Conservation (phyloP, 2,888 invertebrate species). For the Diplolepis rosae region DNA sequence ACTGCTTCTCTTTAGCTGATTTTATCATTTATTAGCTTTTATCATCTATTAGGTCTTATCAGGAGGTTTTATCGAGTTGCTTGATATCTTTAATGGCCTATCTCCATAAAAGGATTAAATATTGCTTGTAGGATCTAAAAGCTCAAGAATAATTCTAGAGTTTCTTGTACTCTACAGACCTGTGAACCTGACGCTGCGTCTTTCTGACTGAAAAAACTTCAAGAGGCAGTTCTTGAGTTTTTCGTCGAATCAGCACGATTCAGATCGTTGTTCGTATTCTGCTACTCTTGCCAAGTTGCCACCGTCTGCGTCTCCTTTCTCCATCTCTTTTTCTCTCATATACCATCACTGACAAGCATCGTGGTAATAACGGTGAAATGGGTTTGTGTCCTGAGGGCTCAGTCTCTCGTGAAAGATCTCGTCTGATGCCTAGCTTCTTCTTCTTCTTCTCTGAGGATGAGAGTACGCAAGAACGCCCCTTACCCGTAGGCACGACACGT, state of each 20-base stretch:
- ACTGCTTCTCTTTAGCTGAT: neutral
- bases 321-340: slow-evolving; percentile 42
- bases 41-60: neutral
- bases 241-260: slow-evolving; percentile 14
- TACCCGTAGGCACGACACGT: slow-evolving; percentile 55
- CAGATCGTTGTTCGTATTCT: neutral
- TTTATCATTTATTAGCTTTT: neutral
- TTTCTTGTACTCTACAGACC: neutral
- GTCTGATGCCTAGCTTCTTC: slow-evolving; percentile 31
- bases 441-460: slow-evolving; percentile 13
- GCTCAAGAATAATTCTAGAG: neutral
- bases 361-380: slow-evolving; percentile 61
- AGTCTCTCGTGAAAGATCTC: slow-evolving; percentile 36
- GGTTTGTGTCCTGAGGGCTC: slow-evolving; percentile 55
- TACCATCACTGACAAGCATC: slow-evolving; percentile 37
- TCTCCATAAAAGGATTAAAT: no score
- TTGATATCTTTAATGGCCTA: no score
- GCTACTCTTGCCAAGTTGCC: neutral
- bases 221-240: slow-evolving; percentile 16
- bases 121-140: no score
- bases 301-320: slow-evolving; percentile 44
- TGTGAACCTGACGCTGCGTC: neutral
- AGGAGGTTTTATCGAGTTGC: neutral
- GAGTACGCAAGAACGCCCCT: slow-evolving; percentile 51
- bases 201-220: neutral